phyloP scores from a whole-genome alignment of 2,113 vertebrate genomes.

The Equus przewalskii region DNA sequence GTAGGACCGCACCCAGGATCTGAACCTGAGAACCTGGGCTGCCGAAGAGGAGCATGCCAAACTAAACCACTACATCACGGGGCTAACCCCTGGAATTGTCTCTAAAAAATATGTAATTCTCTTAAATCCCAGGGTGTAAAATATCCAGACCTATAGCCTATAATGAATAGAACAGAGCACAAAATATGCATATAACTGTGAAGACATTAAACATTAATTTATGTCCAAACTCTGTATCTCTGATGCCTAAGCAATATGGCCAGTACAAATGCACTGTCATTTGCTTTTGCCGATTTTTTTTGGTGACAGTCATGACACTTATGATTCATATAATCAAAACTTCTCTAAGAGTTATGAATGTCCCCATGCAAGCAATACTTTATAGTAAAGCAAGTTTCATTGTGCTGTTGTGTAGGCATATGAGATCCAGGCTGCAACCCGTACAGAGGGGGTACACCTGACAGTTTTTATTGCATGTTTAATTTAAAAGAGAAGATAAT shows the following conservation, averaged over 20 bases:
- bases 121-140: not conserved
- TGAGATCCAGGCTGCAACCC: not conserved
- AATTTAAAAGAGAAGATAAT: conserved; percentile 22
- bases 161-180: not conserved
- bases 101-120: not conserved
- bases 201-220: not conserved
- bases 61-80: too few species aligned
- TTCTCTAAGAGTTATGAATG: not conserved
- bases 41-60: too few species aligned
- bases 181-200: not conserved
- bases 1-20: too few species aligned
- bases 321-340: not conserved
- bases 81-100: too few species aligned
- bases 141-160: not conserved
- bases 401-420: not conserved
- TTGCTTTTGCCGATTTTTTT: not conserved
- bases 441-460: too few species aligned
- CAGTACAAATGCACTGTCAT: not conserved
- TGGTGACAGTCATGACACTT: not conserved
- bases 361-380: not conserved
- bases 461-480: not conserved
- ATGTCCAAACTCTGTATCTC: not conserved
- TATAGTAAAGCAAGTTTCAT: not conserved
- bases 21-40: too few species aligned
- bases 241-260: not conserved